These are phyloP conservation scores for Carettochelys insculpta DNA, from an alignment of 2,113 vertebrate genomes.

Conservation along the genomic window DNA sequence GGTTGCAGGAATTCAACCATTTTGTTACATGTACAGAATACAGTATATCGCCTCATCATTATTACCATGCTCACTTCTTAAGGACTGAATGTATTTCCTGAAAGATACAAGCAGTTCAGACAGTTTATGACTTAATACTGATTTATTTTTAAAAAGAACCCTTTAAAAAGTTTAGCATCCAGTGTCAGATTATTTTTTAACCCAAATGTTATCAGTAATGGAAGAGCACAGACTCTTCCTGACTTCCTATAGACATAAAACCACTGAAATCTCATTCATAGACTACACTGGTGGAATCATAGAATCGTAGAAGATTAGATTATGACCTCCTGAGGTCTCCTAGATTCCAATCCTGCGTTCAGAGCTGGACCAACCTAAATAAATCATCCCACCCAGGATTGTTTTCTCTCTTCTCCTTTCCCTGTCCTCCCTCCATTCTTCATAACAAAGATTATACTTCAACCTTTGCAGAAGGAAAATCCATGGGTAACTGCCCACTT, in stretches of 20 bases:
- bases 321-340: no score
- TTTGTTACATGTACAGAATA: fast-evolving
- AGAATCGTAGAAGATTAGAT: no score
- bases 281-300: not conserved
- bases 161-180: not conserved
- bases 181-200: not conserved
- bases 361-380: no score
- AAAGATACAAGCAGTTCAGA: not conserved
- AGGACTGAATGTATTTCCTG: not conserved
- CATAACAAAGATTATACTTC: not conserved
- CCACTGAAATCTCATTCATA: fast-evolving
- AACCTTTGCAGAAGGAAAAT: not conserved
- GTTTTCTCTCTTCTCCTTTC: not conserved
- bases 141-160: not conserved
- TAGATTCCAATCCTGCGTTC: no score
- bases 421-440: not conserved
- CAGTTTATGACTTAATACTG: not conserved
- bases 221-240: not conserved
- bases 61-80: not conserved
- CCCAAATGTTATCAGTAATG: not conserved
- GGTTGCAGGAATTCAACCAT: not conserved
- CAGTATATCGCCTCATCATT: not conserved
- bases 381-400: not conserved
- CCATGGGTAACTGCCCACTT: not conserved
- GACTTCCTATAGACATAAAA: not conserved